phyloP scores from a whole-genome alignment of 2,888 invertebrate species.

The Callyntrura sp. region DNA sequence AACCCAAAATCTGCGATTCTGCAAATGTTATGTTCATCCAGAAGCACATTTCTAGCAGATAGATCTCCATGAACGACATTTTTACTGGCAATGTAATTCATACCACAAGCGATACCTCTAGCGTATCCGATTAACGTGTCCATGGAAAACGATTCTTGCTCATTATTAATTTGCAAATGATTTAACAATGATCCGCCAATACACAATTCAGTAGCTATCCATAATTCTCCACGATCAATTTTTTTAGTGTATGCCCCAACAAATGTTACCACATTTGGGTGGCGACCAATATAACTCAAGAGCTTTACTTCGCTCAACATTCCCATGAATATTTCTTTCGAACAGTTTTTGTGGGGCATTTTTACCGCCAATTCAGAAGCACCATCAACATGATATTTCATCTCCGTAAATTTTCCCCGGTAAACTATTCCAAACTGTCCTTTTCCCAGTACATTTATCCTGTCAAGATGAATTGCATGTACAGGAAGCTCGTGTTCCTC shows the following conservation, averaged over 20 bases:
- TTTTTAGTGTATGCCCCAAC: slow-evolving; percentile 52
- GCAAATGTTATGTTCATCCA: neutral
- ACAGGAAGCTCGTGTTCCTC: no score
- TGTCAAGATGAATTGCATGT: neutral
- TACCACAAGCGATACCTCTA: neutral
- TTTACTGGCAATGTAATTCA: neutral
- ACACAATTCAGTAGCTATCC: neutral
- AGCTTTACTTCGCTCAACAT: neutral
- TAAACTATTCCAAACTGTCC: neutral
- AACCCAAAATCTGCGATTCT: neutral
- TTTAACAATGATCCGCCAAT: neutral
- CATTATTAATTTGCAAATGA: neutral
- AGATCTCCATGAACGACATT: slow-evolving; percentile 28
- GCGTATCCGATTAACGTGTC: neutral
- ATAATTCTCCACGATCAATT: slow-evolving; percentile 10
- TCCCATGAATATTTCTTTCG: neutral
- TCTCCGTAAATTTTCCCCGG: neutral
- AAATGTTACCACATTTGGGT: slow-evolving; percentile 43
- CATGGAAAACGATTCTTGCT: neutral
- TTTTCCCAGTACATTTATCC: neutral
- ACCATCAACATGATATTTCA: neutral
- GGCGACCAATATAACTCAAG: slow-evolving; percentile 52
- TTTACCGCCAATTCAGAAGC: no score
- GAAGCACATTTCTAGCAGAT: neutral
- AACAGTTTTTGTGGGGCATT: neutral